Evolutionary conservation across 2,797 vertebrate genomes (phyloP).

Genomic region (Anniella stebbinsi): DNA sequence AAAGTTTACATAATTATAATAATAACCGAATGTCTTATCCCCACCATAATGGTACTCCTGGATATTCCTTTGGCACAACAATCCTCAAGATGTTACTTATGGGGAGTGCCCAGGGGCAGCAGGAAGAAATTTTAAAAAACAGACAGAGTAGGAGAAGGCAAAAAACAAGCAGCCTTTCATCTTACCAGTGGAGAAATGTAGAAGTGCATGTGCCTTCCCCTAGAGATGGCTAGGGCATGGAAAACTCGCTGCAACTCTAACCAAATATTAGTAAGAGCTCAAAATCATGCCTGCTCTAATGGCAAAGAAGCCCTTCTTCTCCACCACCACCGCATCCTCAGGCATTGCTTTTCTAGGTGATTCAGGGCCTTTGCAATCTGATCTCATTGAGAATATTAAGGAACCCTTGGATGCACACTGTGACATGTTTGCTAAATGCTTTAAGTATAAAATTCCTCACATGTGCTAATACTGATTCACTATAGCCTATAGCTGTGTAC

Average conservation of each 20-base stretch:
- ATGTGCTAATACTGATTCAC: not conserved
- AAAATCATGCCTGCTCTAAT: no score
- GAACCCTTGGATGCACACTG: not conserved
- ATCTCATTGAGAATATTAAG: not conserved
- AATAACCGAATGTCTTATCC: not conserved
- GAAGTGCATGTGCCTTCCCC: not conserved
- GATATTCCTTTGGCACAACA: not conserved
- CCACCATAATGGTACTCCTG: not conserved
- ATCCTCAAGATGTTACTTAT: not conserved
- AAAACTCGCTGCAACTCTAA: not conserved
- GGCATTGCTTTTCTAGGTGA: not conserved
- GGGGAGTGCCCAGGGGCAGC: not conserved
- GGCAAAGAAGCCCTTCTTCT: not conserved
- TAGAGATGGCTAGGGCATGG: not conserved
- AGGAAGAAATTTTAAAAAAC: not conserved
- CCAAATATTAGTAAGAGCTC: not conserved
- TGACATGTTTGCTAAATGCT: not conserved
- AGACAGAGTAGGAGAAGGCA: not conserved
- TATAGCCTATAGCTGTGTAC: not conserved
- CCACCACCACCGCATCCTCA: not conserved
- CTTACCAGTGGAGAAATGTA: not conserved
- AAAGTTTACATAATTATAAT: constrained; percentile 4
- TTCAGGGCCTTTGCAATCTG: not conserved
- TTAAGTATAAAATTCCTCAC: not conserved
- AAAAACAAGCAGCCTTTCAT: not conserved